phyloP scores from a whole-genome alignment of 2,113 vertebrate species.

The Stegostoma tigrinum region DNA sequence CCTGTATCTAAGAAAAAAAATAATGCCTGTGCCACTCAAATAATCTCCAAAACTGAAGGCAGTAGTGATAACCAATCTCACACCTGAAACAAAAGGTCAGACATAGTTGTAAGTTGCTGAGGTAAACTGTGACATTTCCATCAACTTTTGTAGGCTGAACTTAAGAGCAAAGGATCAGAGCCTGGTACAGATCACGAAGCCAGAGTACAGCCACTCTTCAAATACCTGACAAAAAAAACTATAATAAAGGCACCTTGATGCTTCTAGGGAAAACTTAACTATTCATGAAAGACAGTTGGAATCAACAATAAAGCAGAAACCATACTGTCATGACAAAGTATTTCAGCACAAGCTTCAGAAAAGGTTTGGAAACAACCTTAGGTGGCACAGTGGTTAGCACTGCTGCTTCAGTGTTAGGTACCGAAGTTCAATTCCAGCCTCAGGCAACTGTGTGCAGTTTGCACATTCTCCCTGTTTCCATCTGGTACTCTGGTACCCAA shows the following conservation, averaged over 20 bases:
- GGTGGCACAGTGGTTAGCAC: no score
- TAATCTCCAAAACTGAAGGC: not conserved
- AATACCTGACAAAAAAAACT: not conserved
- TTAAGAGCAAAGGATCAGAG: not conserved
- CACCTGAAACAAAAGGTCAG: not conserved
- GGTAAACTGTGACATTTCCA: not conserved
- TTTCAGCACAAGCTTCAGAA: not conserved
- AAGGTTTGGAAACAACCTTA: not conserved
- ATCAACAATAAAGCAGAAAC: not conserved
- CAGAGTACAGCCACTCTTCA: not conserved
- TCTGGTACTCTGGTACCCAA: no score
- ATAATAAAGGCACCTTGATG: not conserved
- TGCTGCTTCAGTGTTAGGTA: no score
- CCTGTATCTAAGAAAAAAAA: not conserved
- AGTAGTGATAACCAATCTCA: not conserved
- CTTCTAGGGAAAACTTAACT: not conserved
- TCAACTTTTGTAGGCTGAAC: not conserved
- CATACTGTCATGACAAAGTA: not conserved
- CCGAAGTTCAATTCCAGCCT: no score
- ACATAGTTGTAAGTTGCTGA: not conserved
- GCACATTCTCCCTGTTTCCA: no score
- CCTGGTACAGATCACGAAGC: not conserved
- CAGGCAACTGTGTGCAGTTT: no score
- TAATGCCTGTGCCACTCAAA: not conserved
- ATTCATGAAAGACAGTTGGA: not conserved